Percentiles rank a stretch among this genome's conserved stretches.
Conservation (phyloP, 2,113 vertebrate genomes). For the Pycnonotus jocosus region DNA sequence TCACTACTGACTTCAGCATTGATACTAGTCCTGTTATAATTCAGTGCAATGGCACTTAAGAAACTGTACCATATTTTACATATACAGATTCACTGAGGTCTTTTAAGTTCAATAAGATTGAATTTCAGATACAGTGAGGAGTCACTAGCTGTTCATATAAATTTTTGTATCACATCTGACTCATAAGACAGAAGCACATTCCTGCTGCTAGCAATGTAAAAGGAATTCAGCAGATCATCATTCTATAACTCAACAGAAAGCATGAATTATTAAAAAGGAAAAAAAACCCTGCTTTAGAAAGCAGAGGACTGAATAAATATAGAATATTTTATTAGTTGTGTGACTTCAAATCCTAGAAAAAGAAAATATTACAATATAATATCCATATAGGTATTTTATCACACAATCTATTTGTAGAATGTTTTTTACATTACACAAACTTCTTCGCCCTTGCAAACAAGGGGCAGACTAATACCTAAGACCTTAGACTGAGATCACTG, state of each 20-base stretch:
- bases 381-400: not conserved
- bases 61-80: not conserved
- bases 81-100: not conserved
- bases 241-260: constrained; percentile 7
- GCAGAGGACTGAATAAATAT: not conserved
- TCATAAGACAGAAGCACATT: constrained; percentile 3
- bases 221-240: constrained; percentile 13
- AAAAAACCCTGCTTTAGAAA: constrained; percentile 4
- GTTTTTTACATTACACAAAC: not conserved
- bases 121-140: not conserved
- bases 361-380: not conserved
- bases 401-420: not conserved
- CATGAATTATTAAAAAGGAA: constrained; percentile 28
- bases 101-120: not conserved
- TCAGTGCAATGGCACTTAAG: not conserved
- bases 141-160: not conserved
- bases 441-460: not conserved
- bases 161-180: not conserved
- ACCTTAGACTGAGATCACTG: not conserved
- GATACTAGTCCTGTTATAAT: not conserved
- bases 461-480: too few species aligned
- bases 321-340: not conserved
- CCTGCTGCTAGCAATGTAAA: not conserved
- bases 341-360: not conserved
- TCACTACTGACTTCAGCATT: not conserved